phyloP scores from a whole-genome alignment of 2,888 invertebrate genomes.

The Antheraea assamensis region DNA sequence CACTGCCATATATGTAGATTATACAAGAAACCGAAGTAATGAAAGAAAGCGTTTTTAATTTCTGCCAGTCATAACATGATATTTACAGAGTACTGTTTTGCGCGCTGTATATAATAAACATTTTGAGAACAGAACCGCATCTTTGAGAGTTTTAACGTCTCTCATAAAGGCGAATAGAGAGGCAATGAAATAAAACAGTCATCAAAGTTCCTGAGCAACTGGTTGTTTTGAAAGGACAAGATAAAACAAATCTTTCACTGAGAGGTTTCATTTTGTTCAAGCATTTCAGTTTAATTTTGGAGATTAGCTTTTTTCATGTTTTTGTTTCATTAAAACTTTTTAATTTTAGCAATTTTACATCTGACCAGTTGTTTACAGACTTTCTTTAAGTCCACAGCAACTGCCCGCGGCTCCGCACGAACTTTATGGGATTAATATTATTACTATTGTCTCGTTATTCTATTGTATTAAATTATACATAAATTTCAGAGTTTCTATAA shows the following conservation, averaged over 20 bases:
- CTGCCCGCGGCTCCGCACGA: neutral
- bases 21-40: no score
- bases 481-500: no score
- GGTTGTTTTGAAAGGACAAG: slow-evolving; percentile 17
- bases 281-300: neutral
- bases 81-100: neutral
- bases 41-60: neutral
- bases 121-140: neutral
- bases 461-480: no score
- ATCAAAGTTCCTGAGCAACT: slow-evolving; percentile 17
- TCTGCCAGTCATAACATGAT: neutral
- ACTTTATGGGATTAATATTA: no score
- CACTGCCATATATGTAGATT: no score
- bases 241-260: neutral
- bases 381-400: neutral
- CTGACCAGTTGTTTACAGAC: neutral
- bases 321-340: neutral
- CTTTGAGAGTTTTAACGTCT: slow-evolving; percentile 10
- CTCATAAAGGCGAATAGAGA: slow-evolving; percentile 17
- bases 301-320: neutral
- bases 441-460: no score
- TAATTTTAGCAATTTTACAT: neutral
- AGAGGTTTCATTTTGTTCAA: neutral
- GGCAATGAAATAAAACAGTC: slow-evolving; percentile 18
- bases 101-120: neutral